A percentile compares a stretch with the other conserved stretches of the same genome.
Evolutionary conservation across 2,113 vertebrate species (phyloP).

Genomic region (Bombycilla garrulus): DNA sequence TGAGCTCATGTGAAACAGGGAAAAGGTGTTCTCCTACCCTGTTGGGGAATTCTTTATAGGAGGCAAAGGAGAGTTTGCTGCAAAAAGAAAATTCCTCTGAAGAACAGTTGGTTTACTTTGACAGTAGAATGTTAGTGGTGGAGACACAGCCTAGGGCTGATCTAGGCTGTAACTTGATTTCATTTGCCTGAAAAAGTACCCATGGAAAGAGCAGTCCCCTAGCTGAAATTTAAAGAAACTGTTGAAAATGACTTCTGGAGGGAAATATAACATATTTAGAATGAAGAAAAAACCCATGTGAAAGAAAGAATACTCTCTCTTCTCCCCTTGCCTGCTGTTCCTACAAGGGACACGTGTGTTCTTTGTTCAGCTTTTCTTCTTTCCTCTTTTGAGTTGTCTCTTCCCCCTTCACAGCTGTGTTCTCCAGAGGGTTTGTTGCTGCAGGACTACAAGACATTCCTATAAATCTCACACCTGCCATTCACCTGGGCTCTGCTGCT

Average conservation of each 20-base stretch:
- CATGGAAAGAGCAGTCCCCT: background rate
- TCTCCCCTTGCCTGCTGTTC: background rate
- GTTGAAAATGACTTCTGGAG: background rate
- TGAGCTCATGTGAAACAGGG: accelerated
- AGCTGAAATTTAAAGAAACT: background rate
- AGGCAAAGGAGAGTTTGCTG: background rate
- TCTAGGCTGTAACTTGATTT: background rate
- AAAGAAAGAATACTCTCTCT: background rate
- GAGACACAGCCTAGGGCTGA: background rate
- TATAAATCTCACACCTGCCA: background rate
- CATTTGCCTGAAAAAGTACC: background rate
- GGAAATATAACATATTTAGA: background rate
- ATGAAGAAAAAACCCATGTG: background rate
- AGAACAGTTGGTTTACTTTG: background rate
- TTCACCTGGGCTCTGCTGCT: background rate
- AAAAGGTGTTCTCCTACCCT: background rate
- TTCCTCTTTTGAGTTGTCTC: background rate
- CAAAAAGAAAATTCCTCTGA: background rate
- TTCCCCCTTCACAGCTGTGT: background rate
- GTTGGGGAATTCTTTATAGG: background rate
- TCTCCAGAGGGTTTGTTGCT: background rate
- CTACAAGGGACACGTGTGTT: accelerated
- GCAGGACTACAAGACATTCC: background rate
- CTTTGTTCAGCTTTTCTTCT: background rate
- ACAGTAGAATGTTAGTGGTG: background rate